A percentile compares a stretch with the other conserved stretches of the same genome.
phyloP scores from a whole-genome alignment of 2,888 invertebrate species.

The Octodonta nipae region DNA sequence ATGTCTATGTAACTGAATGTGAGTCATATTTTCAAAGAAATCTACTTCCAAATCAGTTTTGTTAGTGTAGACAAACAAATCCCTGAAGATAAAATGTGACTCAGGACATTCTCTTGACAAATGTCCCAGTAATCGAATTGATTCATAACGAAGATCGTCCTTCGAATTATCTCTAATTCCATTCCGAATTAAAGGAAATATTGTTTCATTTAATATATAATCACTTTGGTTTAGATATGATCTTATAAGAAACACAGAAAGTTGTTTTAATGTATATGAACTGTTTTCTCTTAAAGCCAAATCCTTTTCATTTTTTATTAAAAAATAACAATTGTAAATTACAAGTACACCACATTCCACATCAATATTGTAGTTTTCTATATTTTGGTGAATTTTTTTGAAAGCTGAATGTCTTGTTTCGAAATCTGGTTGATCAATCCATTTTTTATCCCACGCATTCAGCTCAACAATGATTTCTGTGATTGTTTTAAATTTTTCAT shows the following conservation, averaged over 20 bases:
- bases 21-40: constrained; percentile 86
- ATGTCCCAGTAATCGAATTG: constrained; percentile 63
- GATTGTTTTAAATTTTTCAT: constrained; percentile 32
- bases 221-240: constrained; percentile 46
- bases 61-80: constrained; percentile 54
- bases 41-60: constrained; percentile 72
- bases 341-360: constrained; percentile 57
- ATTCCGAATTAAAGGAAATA: constrained; percentile 57
- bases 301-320: constrained; percentile 66
- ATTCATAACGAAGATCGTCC: constrained; percentile 64
- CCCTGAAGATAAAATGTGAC: constrained; percentile 55
- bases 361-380: constrained; percentile 40
- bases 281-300: constrained; percentile 70
- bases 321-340: constrained; percentile 70
- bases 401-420: constrained; percentile 68
- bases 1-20: constrained; percentile 75
- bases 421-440: constrained; percentile 91
- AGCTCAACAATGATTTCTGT: constrained; percentile 49
- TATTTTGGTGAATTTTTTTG: constrained; percentile 47
- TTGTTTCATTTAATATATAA: constrained; percentile 56
- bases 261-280: constrained; percentile 54
- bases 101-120: constrained; percentile 59
- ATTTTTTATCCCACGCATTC: constrained; percentile 75
- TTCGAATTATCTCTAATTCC: constrained; percentile 53
- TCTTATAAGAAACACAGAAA: constrained; percentile 51